phyloP scores from a whole-genome alignment of 2,113 vertebrate species.

The Neolamprologus toae region DNA sequence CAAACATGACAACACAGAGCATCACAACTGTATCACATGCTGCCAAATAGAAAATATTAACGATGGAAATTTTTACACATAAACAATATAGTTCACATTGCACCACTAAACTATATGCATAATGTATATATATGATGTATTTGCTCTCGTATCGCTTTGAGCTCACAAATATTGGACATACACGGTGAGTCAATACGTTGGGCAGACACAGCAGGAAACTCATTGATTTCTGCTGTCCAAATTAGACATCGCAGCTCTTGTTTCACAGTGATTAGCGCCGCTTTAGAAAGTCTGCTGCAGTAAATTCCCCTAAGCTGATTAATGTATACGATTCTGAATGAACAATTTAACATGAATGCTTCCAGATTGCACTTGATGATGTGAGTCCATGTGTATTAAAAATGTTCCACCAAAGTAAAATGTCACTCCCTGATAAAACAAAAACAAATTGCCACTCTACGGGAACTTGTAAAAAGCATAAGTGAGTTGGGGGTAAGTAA shows the following conservation, averaged over 20 bases:
- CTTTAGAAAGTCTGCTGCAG: not conserved
- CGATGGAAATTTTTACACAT: not conserved
- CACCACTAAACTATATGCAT: not conserved
- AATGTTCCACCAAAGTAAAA: not conserved
- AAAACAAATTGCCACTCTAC: not conserved
- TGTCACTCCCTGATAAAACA: not conserved
- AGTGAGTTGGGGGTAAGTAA: conserved; percentile 36
- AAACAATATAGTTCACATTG: not conserved
- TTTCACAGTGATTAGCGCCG: not conserved
- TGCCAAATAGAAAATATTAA: not conserved
- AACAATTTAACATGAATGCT: not conserved
- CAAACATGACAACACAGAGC: not conserved
- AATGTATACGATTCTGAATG: not conserved
- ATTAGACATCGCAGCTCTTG: not conserved
- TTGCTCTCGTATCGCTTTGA: not conserved
- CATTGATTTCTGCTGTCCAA: not conserved
- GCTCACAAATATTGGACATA: not conserved
- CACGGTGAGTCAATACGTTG: not conserved
- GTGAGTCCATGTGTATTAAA: not conserved
- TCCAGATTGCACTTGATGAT: not conserved
- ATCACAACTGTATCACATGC: not conserved
- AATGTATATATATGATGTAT: not conserved
- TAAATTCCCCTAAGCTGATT: not conserved
- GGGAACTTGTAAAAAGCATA: conserved; percentile 12
- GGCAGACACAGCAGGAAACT: not conserved